phyloP scores from a whole-genome alignment of 1,140 invertebrate species.

The Pseudomyrmex concolor region DNA sequence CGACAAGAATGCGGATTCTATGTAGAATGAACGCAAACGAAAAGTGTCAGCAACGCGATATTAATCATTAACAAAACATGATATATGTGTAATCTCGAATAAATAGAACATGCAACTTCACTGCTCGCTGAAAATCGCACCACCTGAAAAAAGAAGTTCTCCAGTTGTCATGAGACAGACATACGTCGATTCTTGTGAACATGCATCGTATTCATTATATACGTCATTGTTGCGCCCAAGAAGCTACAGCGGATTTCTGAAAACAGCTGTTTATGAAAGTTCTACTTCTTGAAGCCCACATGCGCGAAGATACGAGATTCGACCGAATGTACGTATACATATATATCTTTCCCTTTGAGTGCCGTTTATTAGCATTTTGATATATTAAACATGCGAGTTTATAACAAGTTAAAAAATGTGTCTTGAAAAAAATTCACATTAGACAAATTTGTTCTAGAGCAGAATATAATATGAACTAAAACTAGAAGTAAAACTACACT shows the following conservation, averaged over 20 bases:
- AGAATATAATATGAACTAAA: neutral
- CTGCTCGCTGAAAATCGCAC: neutral
- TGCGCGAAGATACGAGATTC: constrained; percentile 32
- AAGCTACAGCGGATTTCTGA: neutral
- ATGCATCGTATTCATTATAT: neutral
- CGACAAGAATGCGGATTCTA: constrained; percentile 5
- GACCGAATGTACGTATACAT: constrained; percentile 28
- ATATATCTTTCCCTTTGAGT: neutral
- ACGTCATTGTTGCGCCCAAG: neutral
- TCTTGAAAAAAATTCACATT: neutral
- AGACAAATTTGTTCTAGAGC: neutral
- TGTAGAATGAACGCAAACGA: neutral
- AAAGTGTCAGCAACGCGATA: neutral
- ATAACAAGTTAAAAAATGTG: neutral
- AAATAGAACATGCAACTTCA: neutral
- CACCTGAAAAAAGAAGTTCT: neutral
- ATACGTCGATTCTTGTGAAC: neutral
- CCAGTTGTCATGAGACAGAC: neutral
- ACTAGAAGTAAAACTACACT: too few relatives aligned
- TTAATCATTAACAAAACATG: neutral
- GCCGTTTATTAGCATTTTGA: neutral
- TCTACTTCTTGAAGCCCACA: constrained; percentile 27
- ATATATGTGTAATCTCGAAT: neutral
- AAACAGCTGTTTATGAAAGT: constrained; percentile 38
- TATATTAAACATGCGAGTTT: neutral